phyloP scores from a whole-genome alignment of 2,888 invertebrate genomes.

The Zelleria hepariella region DNA sequence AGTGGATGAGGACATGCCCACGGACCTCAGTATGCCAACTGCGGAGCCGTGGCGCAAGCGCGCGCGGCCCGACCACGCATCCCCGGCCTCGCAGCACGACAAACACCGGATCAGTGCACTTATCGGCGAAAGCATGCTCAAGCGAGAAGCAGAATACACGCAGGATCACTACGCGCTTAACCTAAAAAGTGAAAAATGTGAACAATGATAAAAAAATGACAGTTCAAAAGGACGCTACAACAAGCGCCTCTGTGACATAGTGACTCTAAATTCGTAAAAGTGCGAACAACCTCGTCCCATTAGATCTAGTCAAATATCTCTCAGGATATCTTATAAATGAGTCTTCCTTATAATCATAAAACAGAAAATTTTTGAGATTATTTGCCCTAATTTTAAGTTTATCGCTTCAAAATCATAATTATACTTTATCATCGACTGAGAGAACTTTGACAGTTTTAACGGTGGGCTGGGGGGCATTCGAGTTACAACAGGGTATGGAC shows the following conservation, averaged over 20 bases:
- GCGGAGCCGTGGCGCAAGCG: conserved; percentile 64
- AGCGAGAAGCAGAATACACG: conserved; percentile 55
- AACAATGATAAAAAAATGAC: conserved; percentile 51
- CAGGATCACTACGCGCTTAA: conserved; percentile 61
- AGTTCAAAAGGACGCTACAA: conserved; percentile 24
- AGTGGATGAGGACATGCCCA: conserved; percentile 78
- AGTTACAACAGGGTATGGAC: conserved; percentile 69
- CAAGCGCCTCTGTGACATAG: not conserved
- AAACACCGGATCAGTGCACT: conserved; percentile 68
- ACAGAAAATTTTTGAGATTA: conserved; percentile 1
- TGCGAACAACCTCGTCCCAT: conserved; percentile 51
- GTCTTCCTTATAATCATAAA: conserved; percentile 47
- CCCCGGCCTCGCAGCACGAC: conserved; percentile 40
- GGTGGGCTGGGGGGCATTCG: conserved; percentile 48
- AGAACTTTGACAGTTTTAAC: conserved; percentile 59
- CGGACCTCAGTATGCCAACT: conserved; percentile 77
- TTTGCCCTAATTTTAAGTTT: not conserved
- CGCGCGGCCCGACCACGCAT: conserved; percentile 42
- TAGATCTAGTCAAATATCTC: conserved; percentile 62
- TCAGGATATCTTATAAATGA: conserved; percentile 42
- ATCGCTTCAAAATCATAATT: not conserved
- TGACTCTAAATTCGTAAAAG: conserved; percentile 11
- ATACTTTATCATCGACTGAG: conserved; percentile 33
- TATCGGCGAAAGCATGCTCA: conserved; percentile 62
- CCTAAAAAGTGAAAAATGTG: conserved; percentile 69